Base-by-base conservation (phyloP, 2,113 vertebrate species). In the Indicator indicator region DNA sequence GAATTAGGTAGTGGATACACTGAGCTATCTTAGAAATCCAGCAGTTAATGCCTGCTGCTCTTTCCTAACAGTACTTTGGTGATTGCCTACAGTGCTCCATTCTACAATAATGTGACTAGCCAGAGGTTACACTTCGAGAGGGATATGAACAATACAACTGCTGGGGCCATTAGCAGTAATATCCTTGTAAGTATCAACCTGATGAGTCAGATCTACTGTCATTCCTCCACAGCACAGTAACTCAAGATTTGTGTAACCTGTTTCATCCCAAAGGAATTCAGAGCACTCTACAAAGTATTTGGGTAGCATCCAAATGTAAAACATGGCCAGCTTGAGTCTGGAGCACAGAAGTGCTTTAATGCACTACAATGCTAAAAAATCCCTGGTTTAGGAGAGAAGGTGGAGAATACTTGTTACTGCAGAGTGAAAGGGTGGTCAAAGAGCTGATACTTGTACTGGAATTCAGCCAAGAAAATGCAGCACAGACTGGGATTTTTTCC, bases 211-310 rank as follows among this genome's bases (percentile, higher is more conserved):
- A 75, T 75, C 42, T 68, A 19, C 48, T 76, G 18, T 75, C 46
- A 52, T 63, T 80, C 58, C 58, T 65, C 14, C 67, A 64, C 71
- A 85, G 82, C 52, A 80, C 30, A 75, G 24, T 32, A 60, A 78
- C 42, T 93, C 78, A 62, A 13, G 44, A 62, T 72, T 62, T 73
- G 19, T 60, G 44, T 54, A 75, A 76, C 71, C 78, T 92, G 28
- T 85, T 73, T 88, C 50, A 90, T 59, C 86, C 60, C 40, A 4
- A 76, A 83, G 83, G 86, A 93, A 86, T 90, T 93, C 86, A 83
- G 40, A 88, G 55, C 0, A 0, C 42, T 88, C 17, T 59, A 55
- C 26, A 56, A 86, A 88, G 26, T 71, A 54, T 55, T 64, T 86
- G 86, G 46, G 42, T 64, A n/a, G 18, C 18, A 52, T 40, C 44